Evolutionary conservation across 2,797 vertebrate species (phyloP).

Genomic region (Amphiprion clarkii): DNA sequence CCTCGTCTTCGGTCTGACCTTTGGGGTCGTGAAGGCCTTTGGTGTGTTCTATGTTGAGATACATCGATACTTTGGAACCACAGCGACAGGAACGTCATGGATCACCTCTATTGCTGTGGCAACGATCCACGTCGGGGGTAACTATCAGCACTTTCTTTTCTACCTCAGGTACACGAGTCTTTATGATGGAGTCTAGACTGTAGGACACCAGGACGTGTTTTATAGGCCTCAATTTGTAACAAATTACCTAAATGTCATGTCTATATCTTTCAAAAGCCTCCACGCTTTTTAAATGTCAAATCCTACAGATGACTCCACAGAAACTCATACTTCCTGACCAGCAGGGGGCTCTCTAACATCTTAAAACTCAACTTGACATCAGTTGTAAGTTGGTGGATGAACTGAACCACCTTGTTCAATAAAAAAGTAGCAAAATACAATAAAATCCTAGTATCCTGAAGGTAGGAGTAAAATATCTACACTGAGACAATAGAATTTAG

Average conservation of each 20-base stretch:
- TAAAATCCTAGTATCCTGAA: not conserved
- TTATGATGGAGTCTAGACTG: not conserved
- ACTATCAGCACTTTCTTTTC: constrained; percentile 30
- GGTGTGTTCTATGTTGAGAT: constrained; percentile 80
- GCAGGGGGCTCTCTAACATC: constrained; percentile 50
- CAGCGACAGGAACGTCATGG: constrained; percentile 78
- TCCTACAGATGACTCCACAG: not conserved
- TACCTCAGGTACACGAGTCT: not conserved
- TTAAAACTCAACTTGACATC: not conserved
- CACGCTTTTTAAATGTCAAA: not conserved
- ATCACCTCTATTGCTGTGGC: constrained; percentile 79
- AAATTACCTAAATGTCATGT: no score
- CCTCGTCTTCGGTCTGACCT: constrained; percentile 77
- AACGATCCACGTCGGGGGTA: constrained; percentile 74
- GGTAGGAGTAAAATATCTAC: not conserved
- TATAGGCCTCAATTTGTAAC: not conserved
- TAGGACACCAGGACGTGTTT: not conserved
- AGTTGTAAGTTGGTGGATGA: not conserved
- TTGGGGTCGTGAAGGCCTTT: constrained; percentile 80
- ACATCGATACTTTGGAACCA: constrained; percentile 72
- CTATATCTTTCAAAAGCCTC: not conserved
- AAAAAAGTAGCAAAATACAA: not conserved
- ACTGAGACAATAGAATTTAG: not conserved
- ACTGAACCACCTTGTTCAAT: not conserved
- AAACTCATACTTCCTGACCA: constrained; percentile 35